Evolutionary conservation across 2,797 vertebrate genomes (phyloP), one percentile per base, ranked within the genome.

Genomic region (Bothrops alternatus): DNA sequence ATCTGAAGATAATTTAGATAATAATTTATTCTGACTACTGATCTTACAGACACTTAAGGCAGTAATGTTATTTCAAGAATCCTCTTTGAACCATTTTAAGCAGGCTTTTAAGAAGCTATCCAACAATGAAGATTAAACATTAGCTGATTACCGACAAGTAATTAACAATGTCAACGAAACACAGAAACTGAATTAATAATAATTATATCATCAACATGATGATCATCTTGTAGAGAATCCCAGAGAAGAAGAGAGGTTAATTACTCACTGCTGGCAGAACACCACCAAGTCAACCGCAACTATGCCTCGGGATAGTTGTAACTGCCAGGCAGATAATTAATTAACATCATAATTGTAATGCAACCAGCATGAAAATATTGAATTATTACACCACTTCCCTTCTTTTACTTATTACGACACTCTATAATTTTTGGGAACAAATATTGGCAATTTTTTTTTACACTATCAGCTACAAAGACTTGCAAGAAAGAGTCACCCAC

Each of bases 71-170:
- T 95, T 92, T 93, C 90, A 87, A 93, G 69, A 91, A 95, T 95
- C 87, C 93, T 93, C 92, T 95, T 95, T 93, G 93, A 97, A 95
- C 94, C 92, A 93, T 95, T 97, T 95, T 95, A 94, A 96, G 92
- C 92, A 94, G 94, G 94, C 96, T 96, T 96, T 97, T 96, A 96
- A 96, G 96, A 96, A 97, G 95, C 97, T 96, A 98, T 97, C 97
- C 97, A 94, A 96, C 95, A 97, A 95, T 97, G 97, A 96, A 97
- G 98, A 98, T 98, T 98, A 98, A 98, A 97, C 97, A 98, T 98
- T 97, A 98, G 98, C 98, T 98, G 98, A 98, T 98, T 98, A 98
- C 98, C 95, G 97, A 97, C 98, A 98, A 98, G 98, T 98, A 99
- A 99, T 99, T 99, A 99, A 98, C 97, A 98, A 98, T 98, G 98